These are phyloP conservation scores for Trachythela sp. DNA, from an alignment of 64 coral and sea anemone genomes.

Conservation along the genomic window DNA sequence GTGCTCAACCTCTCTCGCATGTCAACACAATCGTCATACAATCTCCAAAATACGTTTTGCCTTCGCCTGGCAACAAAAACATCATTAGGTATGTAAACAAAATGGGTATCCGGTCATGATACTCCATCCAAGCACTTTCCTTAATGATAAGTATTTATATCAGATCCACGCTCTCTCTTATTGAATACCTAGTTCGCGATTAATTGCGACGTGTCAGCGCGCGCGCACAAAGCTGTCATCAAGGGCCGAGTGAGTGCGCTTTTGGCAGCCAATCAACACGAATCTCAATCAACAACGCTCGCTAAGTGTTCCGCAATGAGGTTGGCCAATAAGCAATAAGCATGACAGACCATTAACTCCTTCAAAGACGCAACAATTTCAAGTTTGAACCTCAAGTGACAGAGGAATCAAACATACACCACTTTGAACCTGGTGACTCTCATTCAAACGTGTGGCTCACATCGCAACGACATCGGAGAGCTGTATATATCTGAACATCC, in stretches of 20 bases:
- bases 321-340: neutral
- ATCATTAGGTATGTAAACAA: neutral
- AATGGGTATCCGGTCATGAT: neutral
- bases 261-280: neutral
- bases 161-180: neutral
- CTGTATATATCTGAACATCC: neutral
- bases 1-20: too few species aligned
- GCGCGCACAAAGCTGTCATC: neutral
- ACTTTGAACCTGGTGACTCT: too few species aligned
- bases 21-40: too few species aligned
- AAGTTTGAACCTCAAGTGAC: neutral
- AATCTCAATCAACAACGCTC: neutral
- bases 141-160: neutral
- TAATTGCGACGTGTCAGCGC: slow-evolving; percentile 4
- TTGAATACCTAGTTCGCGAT: neutral
- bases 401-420: too few species aligned
- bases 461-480: too few species aligned
- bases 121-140: neutral
- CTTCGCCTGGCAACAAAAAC: neutral
- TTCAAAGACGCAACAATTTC: neutral
- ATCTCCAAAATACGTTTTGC: too few species aligned
- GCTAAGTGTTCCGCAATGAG: neutral
- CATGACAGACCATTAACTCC: neutral
- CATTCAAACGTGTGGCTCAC: too few species aligned
- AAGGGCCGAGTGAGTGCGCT: neutral